phyloP scores from a whole-genome alignment of 2,113 vertebrate species.

The Daphoenositta chrysoptera region DNA sequence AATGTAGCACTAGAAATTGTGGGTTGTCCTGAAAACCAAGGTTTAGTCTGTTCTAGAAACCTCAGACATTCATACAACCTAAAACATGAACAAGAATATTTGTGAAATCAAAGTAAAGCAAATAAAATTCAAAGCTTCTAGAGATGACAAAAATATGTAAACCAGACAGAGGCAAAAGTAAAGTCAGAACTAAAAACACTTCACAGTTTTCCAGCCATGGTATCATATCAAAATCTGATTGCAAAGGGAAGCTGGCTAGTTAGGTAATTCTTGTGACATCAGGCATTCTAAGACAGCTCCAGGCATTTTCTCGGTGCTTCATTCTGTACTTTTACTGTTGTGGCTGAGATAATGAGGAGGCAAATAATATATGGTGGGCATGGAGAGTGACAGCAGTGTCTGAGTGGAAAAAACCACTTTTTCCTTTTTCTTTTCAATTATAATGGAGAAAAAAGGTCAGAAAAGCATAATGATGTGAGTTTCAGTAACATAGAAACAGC shows the following conservation, averaged over 20 bases:
- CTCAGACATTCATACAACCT: not conserved
- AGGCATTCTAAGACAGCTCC: not conserved
- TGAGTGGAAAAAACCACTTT: not conserved
- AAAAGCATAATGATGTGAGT: not conserved
- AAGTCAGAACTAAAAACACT: not conserved
- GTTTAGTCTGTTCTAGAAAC: not conserved
- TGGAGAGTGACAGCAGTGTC: not conserved
- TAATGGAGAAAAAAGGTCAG: not conserved
- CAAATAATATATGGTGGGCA: not conserved
- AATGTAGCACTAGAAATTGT: not conserved
- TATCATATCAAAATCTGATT: not conserved
- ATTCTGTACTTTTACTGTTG: not conserved
- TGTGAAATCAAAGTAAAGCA: not conserved
- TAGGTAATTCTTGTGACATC: not conserved
- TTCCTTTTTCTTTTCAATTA: not conserved
- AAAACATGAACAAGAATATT: not conserved
- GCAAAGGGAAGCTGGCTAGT: not conserved
- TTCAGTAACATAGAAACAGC: not conserved
- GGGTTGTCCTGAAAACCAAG: not conserved
- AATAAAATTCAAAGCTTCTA: not conserved
- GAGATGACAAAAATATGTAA: not conserved
- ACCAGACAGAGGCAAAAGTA: not conserved
- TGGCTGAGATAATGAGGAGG: not conserved
- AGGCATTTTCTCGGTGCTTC: not conserved
- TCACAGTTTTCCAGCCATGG: not conserved